These are phyloP conservation scores for Porites cylindrica DNA, from an alignment of 92 coral and sea anemone genomes.

Conservation along the genomic window DNA sequence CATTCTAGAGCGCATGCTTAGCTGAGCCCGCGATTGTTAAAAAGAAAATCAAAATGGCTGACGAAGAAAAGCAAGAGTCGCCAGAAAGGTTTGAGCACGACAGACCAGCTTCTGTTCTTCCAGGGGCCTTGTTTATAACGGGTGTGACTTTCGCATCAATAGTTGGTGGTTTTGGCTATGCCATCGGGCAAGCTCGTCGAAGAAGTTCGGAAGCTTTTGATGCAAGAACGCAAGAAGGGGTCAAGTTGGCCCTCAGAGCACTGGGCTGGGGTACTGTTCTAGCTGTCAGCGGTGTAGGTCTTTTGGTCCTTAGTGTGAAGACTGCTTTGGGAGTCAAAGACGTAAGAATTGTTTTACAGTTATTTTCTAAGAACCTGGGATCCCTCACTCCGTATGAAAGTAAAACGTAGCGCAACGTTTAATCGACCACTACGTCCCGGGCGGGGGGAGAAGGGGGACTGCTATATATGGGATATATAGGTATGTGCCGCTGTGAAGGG, in stretches of 20 bases:
- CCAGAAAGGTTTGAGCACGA: not conserved
- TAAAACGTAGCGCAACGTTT: no score
- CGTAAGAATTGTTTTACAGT: constrained; percentile 50
- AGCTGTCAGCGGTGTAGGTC: constrained; percentile 92
- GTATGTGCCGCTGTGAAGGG: no score
- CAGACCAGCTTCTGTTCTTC: constrained; percentile 7
- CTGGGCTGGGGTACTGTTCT: constrained; percentile 89
- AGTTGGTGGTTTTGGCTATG: constrained; percentile 91
- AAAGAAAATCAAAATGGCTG: constrained; percentile 63
- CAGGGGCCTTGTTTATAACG: constrained; percentile 73
- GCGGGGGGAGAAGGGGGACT: no score
- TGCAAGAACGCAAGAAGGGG: constrained; percentile 85
- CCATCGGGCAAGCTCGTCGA: constrained; percentile 84
- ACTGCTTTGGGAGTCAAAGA: constrained; percentile 83
- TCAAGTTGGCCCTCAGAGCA: constrained; percentile 85
- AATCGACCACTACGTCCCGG: no score
- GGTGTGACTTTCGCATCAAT: constrained; percentile 95
- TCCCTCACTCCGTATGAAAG: no score
- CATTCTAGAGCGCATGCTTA: constrained; percentile 31
- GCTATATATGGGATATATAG: no score
- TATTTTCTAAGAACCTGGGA: no score
- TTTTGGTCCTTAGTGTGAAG: constrained; percentile 81
- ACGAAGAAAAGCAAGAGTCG: constrained; percentile 17
- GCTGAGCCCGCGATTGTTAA: constrained; percentile 25
- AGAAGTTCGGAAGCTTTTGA: constrained; percentile 85